Evolutionary conservation across 2,888 invertebrate genomes (phyloP).

Genomic region (Onchidella celtica): DNA sequence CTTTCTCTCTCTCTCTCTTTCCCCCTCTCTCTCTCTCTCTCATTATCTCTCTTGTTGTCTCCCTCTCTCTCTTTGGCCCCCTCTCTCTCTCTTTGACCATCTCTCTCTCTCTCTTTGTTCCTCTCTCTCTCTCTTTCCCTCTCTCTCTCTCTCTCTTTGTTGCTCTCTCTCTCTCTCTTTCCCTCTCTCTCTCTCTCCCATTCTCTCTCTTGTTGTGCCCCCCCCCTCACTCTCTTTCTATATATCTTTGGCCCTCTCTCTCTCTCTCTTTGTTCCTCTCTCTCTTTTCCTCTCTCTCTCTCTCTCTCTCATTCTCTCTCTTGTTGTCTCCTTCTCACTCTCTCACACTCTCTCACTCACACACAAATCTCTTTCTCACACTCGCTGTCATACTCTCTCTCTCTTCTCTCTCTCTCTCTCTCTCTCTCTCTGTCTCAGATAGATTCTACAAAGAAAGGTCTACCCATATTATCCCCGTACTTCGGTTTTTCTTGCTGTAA

Average conservation of each 20-base stretch:
- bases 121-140: not conserved
- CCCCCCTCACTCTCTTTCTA: not conserved
- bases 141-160: constrained; percentile 7
- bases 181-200: not conserved
- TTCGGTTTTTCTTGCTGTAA: too few species aligned
- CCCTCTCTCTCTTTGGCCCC: too few species aligned
- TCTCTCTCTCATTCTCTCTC: not conserved
- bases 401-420: too few species aligned
- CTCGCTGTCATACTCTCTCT: too few species aligned
- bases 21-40: not conserved
- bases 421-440: constrained; percentile 2
- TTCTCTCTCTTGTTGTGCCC: not conserved
- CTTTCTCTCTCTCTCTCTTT: not conserved
- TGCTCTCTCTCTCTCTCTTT: not conserved
- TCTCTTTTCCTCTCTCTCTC: not conserved
- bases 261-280: not conserved
- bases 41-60: not conserved
- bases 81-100: too few species aligned
- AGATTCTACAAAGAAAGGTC: too few species aligned
- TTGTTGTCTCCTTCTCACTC: not conserved
- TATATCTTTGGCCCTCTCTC: not conserved
- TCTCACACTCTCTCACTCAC: too few species aligned
- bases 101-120: constrained; percentile 11
- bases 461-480: too few species aligned
- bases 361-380: too few species aligned